Evolutionary conservation across 2,888 invertebrate genomes (phyloP), one percentile per base, ranked within the genome.

Genomic region (Tetropium fuscum): DNA sequence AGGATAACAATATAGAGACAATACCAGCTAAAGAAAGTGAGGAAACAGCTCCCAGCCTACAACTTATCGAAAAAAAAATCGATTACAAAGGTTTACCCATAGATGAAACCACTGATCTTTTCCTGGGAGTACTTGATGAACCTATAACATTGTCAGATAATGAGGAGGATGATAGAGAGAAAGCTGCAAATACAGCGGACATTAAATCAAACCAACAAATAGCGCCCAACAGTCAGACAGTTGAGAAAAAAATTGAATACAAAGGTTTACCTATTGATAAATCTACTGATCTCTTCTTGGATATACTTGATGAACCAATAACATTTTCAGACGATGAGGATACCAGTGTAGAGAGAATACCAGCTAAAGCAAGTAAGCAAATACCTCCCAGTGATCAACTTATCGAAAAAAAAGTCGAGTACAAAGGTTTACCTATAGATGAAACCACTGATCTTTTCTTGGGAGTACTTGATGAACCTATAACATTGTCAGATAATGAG

Each of bases 81-180:
- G 63, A 61, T 10, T 69, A 66, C 30, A 68, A 69, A 57, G 71
- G 70, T 16, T 62, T 71, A 11, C 72, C 75, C 7, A 53, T 74
- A 30, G 74, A 75, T 53, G 75, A 78, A 18, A 66, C 78, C 0
- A 64, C 76, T 15, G 75, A 68, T 40, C 59, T 73, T 1, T 81
- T 81, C 75, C 76, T 83, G 74, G 69, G 70, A 45, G 51, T 81
- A 75, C 76, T 83, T 75, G 71, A 73, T 56, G 67, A 73, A 59
- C 69, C 74, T 30, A 58, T 70, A 32, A 59, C 60, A 13, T 58
- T 74, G n/a, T 73, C 71, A n/a, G 20, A 19, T 4, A 15, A 16
- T 2, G 19, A 41, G 10, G 22, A 6, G 10, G n/a, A 10, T 22
- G 2, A 5, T 19, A 2, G 4, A 19, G 59, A 60, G 10, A 15